Percentiles rank a stretch among this genome's conserved stretches.
Conservation (phyloP, 2,888 invertebrate species). For the Odontomyia ornata region DNA sequence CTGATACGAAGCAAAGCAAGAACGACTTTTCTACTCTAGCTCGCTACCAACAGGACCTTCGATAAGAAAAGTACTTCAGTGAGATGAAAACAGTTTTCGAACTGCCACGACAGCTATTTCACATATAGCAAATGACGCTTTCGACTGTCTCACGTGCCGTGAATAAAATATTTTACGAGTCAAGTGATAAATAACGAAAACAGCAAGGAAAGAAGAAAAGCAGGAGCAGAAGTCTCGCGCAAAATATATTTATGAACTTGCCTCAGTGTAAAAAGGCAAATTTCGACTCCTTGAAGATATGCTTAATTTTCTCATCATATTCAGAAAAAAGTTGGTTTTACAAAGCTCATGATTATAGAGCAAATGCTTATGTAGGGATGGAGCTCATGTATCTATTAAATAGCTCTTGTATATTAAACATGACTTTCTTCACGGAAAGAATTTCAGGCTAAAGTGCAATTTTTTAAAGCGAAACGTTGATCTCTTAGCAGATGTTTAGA, state of each 20-base stretch:
- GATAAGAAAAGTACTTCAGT: background rate
- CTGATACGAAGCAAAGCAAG: too few relatives aligned
- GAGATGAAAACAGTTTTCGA: slow-evolving; percentile 42
- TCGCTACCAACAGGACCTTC: background rate
- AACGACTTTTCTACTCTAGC: background rate
- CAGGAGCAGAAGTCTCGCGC: background rate
- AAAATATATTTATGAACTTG: slow-evolving; percentile 42
- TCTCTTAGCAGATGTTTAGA: too few relatives aligned
- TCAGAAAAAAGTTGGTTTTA: background rate
- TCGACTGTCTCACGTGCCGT: slow-evolving; percentile 39
- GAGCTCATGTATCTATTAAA: background rate
- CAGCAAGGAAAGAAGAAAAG: slow-evolving; percentile 8
- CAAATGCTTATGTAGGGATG: background rate
- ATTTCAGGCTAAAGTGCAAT: too few relatives aligned
- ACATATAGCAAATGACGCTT: slow-evolving; percentile 34
- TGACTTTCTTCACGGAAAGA: too few relatives aligned
- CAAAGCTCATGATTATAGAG: background rate
- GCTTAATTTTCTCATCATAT: background rate
- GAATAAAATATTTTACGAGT: slow-evolving; percentile 44
- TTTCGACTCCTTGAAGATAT: slow-evolving; percentile 14
- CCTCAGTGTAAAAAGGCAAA: slow-evolving; percentile 20
- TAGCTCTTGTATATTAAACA: too few relatives aligned
- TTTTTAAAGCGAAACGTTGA: too few relatives aligned
- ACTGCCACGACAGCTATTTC: slow-evolving; percentile 38
- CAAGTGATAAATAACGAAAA: slow-evolving; percentile 42